These are phyloP conservation scores for Pungitius pungitius DNA, from an alignment of 2,113 vertebrate genomes.

Conservation along the genomic window DNA sequence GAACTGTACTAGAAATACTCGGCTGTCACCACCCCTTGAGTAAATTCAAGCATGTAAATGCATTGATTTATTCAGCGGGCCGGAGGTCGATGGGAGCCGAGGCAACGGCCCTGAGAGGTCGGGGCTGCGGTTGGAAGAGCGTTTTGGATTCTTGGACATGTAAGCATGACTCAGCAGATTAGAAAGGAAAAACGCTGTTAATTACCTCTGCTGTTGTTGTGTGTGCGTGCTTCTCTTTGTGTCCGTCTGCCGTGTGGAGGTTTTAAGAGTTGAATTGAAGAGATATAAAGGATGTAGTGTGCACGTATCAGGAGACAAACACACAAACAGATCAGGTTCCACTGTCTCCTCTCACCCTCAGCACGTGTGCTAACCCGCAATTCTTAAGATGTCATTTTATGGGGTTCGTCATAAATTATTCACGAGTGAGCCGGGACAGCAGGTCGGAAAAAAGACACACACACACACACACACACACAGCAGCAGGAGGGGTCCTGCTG, in stretches of 20 bases:
- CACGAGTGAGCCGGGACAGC: constrained; percentile 47
- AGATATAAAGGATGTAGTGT: neutral
- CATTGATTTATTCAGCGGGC: constrained; percentile 39
- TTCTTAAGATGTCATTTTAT: constrained; percentile 69
- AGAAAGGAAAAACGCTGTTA: neutral
- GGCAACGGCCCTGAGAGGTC: neutral
- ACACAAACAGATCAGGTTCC: constrained; percentile 11
- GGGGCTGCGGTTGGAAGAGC: constrained; percentile 7
- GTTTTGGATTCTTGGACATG: neutral
- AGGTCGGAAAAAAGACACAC: constrained; percentile 10
- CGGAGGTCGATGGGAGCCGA: constrained; percentile 1
- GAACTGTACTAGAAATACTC: constrained; percentile 19
- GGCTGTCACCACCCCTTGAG: constrained; percentile 32
- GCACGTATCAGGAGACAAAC: constrained; percentile 31
- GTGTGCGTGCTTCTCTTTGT: neutral
- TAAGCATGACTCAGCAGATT: neutral
- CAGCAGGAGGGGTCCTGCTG: constrained; percentile 41
- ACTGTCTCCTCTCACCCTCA: constrained; percentile 18
- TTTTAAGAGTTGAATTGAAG: constrained; percentile 8
- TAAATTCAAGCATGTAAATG: constrained; percentile 40
- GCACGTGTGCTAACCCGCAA: constrained; percentile 66
- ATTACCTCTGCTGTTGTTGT: neutral
- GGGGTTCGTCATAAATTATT: constrained; percentile 68
- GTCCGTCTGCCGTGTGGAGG: neutral
- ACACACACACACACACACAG: constrained; percentile 20